Percentiles rank a stretch among this genome's conserved stretches.
These are phyloP conservation scores for Bryconaethiops microstoma DNA, from an alignment of 2,797 vertebrate species.

Conservation along the genomic window DNA sequence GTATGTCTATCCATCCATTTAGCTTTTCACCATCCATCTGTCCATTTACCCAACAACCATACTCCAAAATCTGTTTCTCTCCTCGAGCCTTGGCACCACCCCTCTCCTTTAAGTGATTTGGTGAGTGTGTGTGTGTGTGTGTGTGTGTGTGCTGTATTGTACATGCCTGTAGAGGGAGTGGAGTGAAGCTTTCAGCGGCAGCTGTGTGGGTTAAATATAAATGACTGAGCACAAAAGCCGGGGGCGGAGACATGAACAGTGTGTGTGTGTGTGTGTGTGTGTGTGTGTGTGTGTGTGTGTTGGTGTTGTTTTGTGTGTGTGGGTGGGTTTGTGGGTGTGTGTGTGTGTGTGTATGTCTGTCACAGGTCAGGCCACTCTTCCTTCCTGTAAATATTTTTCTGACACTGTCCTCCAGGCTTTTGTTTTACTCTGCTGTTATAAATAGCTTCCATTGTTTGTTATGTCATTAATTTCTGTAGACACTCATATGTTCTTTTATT, in stretches of 20 bases:
- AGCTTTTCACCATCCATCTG: constrained; percentile 11
- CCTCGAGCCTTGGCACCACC: background rate
- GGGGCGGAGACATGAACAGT: constrained; percentile 42
- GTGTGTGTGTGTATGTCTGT: constrained; percentile 54
- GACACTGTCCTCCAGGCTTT: constrained; percentile 58
- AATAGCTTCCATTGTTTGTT: constrained; percentile 62
- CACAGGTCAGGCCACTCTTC: constrained; percentile 70
- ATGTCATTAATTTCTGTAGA: constrained; percentile 34
- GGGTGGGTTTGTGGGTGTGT: constrained; percentile 49
- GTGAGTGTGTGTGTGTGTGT: constrained; percentile 31
- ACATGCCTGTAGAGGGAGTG: constrained; percentile 70
- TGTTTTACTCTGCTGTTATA: constrained; percentile 69
- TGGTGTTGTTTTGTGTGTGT: constrained; percentile 27
- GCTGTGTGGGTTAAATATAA: constrained; percentile 80
- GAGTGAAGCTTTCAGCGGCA: constrained; percentile 67
- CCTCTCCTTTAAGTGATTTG: constrained; percentile 27
- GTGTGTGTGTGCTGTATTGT: constrained; percentile 57
- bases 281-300: constrained; percentile 51
- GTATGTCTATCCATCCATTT: background rate
- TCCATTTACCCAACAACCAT: background rate
- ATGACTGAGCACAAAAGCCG: constrained; percentile 54
- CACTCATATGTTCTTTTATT: background rate
- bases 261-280: constrained; percentile 45
- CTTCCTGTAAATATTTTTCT: constrained; percentile 77
- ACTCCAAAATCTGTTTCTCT: constrained; percentile 23